Conservation (phyloP, 1,140 invertebrate genomes). For the Scaptomyza graminum region DNA sequence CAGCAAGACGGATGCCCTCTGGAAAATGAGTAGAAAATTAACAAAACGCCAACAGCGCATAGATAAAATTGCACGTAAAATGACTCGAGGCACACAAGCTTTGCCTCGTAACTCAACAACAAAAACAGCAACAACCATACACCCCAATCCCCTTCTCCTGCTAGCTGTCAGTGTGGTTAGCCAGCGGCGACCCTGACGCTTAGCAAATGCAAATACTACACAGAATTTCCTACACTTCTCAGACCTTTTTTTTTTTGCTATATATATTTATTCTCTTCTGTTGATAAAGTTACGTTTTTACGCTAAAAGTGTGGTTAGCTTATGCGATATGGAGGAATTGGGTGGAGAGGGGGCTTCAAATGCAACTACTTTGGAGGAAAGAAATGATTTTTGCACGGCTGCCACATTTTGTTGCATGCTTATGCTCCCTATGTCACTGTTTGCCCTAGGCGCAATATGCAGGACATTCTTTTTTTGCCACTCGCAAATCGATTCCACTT, state of each 20-base stretch:
- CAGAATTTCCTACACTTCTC: slow-evolving; percentile 25
- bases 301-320: slow-evolving; percentile 1
- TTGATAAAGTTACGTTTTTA: slow-evolving; percentile 14
- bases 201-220: slow-evolving; percentile 73
- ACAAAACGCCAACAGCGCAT: slow-evolving; percentile 61
- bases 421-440: background rate
- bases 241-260: background rate
- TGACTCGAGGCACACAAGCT: slow-evolving; percentile 28
- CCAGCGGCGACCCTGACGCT: slow-evolving; percentile 48
- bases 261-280: background rate
- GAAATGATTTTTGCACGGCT: slow-evolving; percentile 6
- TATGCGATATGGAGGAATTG: too few relatives aligned
- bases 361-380: background rate
- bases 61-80: slow-evolving; percentile 65
- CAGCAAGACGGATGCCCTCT: slow-evolving; percentile 52
- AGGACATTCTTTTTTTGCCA: slow-evolving; percentile 45
- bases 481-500: slow-evolving; percentile 54
- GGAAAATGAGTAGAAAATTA: slow-evolving; percentile 79
- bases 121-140: too few relatives aligned
- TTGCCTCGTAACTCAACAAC: slow-evolving; percentile 14
- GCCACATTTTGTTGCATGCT: slow-evolving; percentile 25
- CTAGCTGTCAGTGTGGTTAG: slow-evolving; percentile 11
- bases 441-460: slow-evolving; percentile 20
- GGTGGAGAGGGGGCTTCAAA: background rate
- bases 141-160: background rate